Base-by-base conservation (phyloP, 2,888 invertebrate species). In the Nemapogon koenigi region DNA sequence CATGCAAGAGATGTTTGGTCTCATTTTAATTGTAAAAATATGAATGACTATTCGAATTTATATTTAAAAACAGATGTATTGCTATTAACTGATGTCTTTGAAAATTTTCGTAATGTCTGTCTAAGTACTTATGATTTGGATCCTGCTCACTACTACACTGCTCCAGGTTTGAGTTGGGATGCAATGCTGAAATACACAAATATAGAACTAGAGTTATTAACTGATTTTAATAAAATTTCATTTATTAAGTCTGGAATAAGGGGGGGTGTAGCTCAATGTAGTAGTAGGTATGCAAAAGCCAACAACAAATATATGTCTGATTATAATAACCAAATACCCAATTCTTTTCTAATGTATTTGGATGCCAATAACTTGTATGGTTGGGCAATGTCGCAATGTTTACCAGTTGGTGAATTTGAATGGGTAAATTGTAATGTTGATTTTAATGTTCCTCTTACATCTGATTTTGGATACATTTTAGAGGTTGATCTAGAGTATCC, bases 361-460 rank as follows among this genome's bases (percentile, higher is more conserved):
- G 59, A 59, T 46, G 50, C 49, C 1, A 61, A 62, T 41, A 62
- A 59, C 43, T 41, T 57, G 11, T 62, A 61, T 44, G 57, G 57
- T 3, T 52, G 49, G 48, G 57, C 57, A 2, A 55, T 63, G 57
- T 46, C 41, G 4, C 47, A 58, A 41, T 40, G 41, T 10, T 41
- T 62, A 13, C 59, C 62, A 1, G 27, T 39, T 6, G 40, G 43
- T 8, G 45, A 43, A 7, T 59, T 64, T 46, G 35, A 50, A 39
- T 62, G 55, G 55, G 41, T 48, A 26, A n/a, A n/a, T n/a, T n/a
- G n/a, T n/a, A 18, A 49, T 35, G 28, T 41, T 25, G 35, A 42
- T 17, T 39, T 39, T 28, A 39, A 33, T 27, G 18, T 41, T 15
- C 15, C 43, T n/a, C 37, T 40, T 7, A 36, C 39, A 14, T 43